Evolutionary conservation across 2,113 vertebrate species (phyloP).

Genomic region (Osmerus eperlanus): DNA sequence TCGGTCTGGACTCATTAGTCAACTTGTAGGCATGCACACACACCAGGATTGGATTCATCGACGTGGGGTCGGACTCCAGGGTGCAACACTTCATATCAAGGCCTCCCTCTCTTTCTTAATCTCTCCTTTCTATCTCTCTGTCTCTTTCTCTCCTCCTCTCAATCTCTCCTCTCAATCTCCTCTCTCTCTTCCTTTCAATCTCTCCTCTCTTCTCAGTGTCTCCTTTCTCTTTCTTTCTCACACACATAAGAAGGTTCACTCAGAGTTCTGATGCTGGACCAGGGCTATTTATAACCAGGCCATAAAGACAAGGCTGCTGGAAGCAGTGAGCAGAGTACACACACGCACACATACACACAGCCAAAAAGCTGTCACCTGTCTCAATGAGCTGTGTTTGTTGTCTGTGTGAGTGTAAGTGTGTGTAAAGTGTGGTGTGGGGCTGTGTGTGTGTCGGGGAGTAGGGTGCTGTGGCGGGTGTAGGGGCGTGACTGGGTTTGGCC

Average conservation of each 20-base stretch:
- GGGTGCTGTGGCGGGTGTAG: conserved; percentile 19
- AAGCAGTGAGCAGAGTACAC: conserved; percentile 3
- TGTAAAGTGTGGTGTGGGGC: conserved; percentile 39
- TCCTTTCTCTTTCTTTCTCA: conserved; percentile 22
- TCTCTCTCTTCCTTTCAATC: background rate
- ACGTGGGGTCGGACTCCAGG: background rate
- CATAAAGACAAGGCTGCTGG: conserved; percentile 47
- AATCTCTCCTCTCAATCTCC: background rate
- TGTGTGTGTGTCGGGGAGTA: conserved; percentile 43
- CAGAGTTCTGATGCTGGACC: conserved; percentile 54
- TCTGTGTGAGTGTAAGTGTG: conserved; percentile 22
- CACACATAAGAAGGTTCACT: conserved; percentile 47
- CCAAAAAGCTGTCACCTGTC: conserved; percentile 30
- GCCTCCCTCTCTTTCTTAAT: no score
- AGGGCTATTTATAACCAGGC: conserved; percentile 65
- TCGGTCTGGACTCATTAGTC: conserved; percentile 61
- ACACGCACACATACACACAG: conserved; percentile 13
- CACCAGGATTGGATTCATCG: background rate
- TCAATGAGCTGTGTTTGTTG: conserved; percentile 30
- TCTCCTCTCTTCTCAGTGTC: background rate
- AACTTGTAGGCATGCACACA: conserved; percentile 43
- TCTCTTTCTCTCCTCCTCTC: background rate
- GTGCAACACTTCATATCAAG: background rate
- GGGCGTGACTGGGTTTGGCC: conserved; percentile 76
- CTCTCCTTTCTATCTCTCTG: background rate